Conservation (phyloP, 2,113 vertebrate genomes). For the Thomomys bottae region DNA sequence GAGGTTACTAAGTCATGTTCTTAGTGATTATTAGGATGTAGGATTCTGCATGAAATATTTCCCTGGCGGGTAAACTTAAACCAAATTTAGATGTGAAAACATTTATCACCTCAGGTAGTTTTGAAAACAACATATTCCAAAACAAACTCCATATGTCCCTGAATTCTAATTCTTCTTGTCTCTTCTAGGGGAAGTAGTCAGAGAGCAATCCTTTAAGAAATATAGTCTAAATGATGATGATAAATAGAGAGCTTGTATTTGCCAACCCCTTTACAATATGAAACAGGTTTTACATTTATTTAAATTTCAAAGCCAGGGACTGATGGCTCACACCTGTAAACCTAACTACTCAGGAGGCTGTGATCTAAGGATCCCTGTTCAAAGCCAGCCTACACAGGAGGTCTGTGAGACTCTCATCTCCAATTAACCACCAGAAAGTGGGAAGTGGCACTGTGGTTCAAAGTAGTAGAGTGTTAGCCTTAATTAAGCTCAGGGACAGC, state of each 20-base stretch:
- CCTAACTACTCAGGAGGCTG: too few relatives aligned
- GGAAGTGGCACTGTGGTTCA: too few relatives aligned
- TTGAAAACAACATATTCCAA: neutral
- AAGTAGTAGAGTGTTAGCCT: too few relatives aligned
- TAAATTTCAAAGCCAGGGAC: neutral
- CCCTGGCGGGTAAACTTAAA: neutral
- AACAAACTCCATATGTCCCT: neutral
- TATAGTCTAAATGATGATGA: neutral
- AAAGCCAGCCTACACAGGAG: too few relatives aligned
- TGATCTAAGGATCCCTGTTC: too few relatives aligned
- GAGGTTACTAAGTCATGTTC: neutral
- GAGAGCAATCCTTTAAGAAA: neutral
- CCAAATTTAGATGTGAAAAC: neutral
- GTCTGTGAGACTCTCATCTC: too few relatives aligned
- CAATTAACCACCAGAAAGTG: too few relatives aligned
- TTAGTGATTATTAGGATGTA: neutral
- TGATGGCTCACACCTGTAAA: too few relatives aligned
- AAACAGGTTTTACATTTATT: neutral
- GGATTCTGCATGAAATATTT: neutral
- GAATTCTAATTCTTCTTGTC: neutral
- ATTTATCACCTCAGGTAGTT: neutral
- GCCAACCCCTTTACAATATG: neutral
- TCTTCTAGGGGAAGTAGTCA: neutral
- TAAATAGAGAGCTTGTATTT: neutral
- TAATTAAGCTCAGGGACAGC: too few relatives aligned